Evolutionary conservation across 2,113 vertebrate species (phyloP).

Genomic region (Platichthys stellatus): DNA sequence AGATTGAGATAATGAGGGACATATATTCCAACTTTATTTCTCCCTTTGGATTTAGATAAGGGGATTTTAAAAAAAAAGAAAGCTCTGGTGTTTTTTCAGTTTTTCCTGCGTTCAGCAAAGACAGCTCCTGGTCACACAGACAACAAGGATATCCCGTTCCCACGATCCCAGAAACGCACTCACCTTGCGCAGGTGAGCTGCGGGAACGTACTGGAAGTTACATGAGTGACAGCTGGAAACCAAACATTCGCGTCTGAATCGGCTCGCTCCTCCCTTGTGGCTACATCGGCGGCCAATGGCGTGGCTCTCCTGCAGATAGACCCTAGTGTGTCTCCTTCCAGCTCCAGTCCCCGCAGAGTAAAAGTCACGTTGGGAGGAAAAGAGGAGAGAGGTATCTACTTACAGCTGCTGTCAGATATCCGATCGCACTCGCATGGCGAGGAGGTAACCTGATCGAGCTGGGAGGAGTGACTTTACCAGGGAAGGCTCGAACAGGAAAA

Average conservation of each 20-base stretch:
- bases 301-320: constrained; percentile 78
- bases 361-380: constrained; percentile 84
- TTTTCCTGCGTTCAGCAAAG: neutral
- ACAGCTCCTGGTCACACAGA: constrained; percentile 7
- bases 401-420: constrained; percentile 91
- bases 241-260: constrained; percentile 68
- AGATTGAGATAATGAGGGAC: neutral
- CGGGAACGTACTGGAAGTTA: constrained; percentile 54
- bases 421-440: constrained; percentile 94
- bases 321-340: constrained; percentile 75
- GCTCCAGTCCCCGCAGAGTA: constrained; percentile 82
- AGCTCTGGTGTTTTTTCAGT: too few relatives aligned
- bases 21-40: neutral
- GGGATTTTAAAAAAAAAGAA: too few relatives aligned
- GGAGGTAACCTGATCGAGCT: constrained; percentile 96
- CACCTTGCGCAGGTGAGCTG: constrained; percentile 82
- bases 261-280: constrained; percentile 78
- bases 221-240: constrained; percentile 77
- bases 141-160: constrained; percentile 61
- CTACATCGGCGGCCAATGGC: constrained; percentile 77
- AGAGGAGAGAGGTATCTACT: constrained; percentile 86
- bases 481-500: constrained; percentile 82
- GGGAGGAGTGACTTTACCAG: constrained; percentile 89
- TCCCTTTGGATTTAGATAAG: neutral
- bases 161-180: constrained; percentile 56